Base-by-base conservation (phyloP, 30 jellyfish, hydroid and myxozoan genomes). In the Nemopilema nomurai region DNA sequence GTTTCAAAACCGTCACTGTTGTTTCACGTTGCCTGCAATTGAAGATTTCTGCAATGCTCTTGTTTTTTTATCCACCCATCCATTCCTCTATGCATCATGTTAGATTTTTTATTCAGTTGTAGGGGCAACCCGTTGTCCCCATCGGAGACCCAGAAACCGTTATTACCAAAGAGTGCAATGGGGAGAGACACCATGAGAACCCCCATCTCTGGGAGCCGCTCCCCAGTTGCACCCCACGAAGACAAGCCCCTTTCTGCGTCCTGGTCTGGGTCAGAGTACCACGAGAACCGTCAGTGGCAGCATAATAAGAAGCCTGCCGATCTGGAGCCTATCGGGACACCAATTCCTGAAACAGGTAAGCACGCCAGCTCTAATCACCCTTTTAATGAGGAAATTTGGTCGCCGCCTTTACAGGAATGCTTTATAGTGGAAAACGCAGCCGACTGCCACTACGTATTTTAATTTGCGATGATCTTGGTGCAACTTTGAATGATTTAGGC, bases 181-280 rank as follows among this genome's bases (percentile, higher is more conserved):
- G 84, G 84, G 25, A 82, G 71, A 32, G 91, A 82, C 28, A 17
- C 91, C 7, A 70, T 71, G 71, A 69, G 82, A 1, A 71, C 91
- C n/a, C 91, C 91, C 13, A 74, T 75, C 8, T 50, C 90, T 51
- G 77, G 84, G 23, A 81, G 90, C 52, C 96, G 89, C 19, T 86
- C 96, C 16, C 96, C 96, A n/a, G 88, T 74, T 19, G 77, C 86
- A 1, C 67, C 85, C 7, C 71, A 27, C 62, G 96, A 86, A 27
- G 96, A 86, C 9, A 77, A 86, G 72, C 89, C 53, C 25, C 81
- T 86, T 25, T 86, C 96, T 64, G 88, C 86, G 30, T 86, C 96
- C 0, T 86, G 96, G 96, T 72, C 96, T 66, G 96, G 96, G 3
- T 57, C 96, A 18, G 96, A 69, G 50, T 33, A 76, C 70, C 23